Conservation (phyloP, 2,888 invertebrate genomes). For the Pterobdella sp. region DNA sequence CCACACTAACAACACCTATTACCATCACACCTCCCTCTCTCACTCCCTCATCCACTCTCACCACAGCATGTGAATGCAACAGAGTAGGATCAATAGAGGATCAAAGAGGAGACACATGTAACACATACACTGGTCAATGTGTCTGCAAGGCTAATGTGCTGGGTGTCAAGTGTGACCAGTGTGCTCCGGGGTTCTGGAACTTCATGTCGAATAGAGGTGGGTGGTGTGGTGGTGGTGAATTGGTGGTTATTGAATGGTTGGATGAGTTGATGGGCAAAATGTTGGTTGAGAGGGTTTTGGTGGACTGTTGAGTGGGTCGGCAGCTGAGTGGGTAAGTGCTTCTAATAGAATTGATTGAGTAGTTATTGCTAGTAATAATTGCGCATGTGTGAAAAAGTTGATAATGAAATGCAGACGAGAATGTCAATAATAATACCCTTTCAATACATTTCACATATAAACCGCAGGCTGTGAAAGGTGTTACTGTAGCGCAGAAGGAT, state of each 20-base stretch:
- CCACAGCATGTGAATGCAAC: slow-evolving; percentile 77
- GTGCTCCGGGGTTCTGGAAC: slow-evolving; percentile 53
- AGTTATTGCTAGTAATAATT: too few relatives aligned
- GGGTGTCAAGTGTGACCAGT: slow-evolving; percentile 47
- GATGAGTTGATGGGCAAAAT: background rate
- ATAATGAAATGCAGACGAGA: too few relatives aligned
- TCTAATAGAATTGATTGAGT: background rate
- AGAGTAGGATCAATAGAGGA: slow-evolving; percentile 59
- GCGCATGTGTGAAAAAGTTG: too few relatives aligned
- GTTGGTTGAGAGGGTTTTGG: background rate
- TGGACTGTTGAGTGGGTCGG: background rate
- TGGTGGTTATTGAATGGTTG: background rate
- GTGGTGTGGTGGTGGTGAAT: slow-evolving; percentile 25
- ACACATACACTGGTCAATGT: slow-evolving; percentile 48
- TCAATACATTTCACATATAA: too few relatives aligned
- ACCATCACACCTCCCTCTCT: background rate
- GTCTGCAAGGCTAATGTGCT: slow-evolving; percentile 46
- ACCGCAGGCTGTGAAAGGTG: slow-evolving; percentile 37
- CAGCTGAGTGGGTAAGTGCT: background rate
- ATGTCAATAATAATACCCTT: too few relatives aligned
- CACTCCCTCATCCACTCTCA: background rate
- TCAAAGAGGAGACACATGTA: slow-evolving; percentile 46
- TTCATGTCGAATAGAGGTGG: slow-evolving; percentile 63
- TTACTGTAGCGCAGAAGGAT: slow-evolving; percentile 78
- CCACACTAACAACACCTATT: background rate